Evolutionary conservation across 2,888 invertebrate species (phyloP).

Genomic region (Catocala sponsa): DNA sequence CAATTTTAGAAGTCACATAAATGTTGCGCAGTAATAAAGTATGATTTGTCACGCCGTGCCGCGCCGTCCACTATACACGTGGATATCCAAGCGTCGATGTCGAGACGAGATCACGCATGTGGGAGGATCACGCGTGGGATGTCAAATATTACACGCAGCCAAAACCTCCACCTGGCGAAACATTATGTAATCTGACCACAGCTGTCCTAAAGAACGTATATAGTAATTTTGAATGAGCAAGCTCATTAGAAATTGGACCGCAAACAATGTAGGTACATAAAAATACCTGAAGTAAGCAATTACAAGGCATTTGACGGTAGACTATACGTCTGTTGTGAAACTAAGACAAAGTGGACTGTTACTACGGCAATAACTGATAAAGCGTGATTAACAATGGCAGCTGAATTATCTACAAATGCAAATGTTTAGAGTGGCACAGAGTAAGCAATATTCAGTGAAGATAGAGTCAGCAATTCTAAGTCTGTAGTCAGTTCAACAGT

Average conservation of each 20-base stretch:
- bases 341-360: too few relatives aligned
- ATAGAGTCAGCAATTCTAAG: slow-evolving; percentile 22
- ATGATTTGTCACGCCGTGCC: slow-evolving; percentile 35
- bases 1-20: slow-evolving; percentile 30
- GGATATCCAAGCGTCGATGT: slow-evolving; percentile 25
- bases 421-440: slow-evolving; percentile 36
- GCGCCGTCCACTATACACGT: slow-evolving; percentile 20
- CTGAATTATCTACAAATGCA: slow-evolving; percentile 40
- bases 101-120: slow-evolving; percentile 19
- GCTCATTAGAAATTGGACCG: too few relatives aligned
- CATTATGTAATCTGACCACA: neutral
- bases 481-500: slow-evolving; percentile 33
- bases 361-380: slow-evolving; percentile 17
- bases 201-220: too few relatives aligned
- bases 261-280: too few relatives aligned
- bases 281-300: too few relatives aligned
- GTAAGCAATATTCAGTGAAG: slow-evolving; percentile 32
- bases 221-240: too few relatives aligned
- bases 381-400: slow-evolving; percentile 31
- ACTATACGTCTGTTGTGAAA: too few relatives aligned
- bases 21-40: slow-evolving; percentile 35
- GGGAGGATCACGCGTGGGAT: slow-evolving; percentile 13
- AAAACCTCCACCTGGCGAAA: neutral
- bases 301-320: too few relatives aligned
- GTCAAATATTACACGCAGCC: neutral